Conservation (phyloP, 2,113 vertebrate genomes). For the Albula glossodonta region DNA sequence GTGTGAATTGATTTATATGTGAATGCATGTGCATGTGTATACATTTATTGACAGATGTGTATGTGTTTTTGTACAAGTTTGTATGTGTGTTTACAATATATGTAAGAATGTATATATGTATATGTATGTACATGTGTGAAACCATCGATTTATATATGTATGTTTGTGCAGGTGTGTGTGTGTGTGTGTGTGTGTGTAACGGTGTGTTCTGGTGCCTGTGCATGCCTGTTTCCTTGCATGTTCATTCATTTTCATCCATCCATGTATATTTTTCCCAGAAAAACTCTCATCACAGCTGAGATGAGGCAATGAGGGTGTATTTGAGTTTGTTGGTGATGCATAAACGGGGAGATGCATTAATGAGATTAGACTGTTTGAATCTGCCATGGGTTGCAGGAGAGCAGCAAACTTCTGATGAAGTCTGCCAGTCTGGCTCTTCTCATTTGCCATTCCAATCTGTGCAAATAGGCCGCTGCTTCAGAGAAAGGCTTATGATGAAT, state of each 20-base stretch:
- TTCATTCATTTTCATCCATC: slow-evolving; percentile 31
- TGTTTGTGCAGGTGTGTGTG: not conserved
- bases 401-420: not conserved
- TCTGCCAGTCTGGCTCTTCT: not conserved
- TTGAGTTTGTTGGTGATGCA: not conserved
- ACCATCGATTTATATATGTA: too few species aligned
- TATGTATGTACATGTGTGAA: too few species aligned
- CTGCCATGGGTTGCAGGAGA: not conserved
- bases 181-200: not conserved
- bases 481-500: not conserved
- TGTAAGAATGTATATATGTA: too few species aligned
- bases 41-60: not conserved
- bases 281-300: not conserved
- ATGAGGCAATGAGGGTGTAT: too few species aligned
- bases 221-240: not conserved
- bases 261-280: not conserved
- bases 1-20: too few species aligned
- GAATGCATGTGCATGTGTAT: too few species aligned
- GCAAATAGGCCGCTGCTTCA: not conserved
- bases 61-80: too few species aligned
- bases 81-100: too few species aligned
- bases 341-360: not conserved
- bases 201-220: not conserved
- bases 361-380: not conserved
- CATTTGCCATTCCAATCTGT: not conserved